These are phyloP conservation scores for Hippocampus abdominalis DNA, from an alignment of 2,113 vertebrate genomes.

Conservation along the genomic window DNA sequence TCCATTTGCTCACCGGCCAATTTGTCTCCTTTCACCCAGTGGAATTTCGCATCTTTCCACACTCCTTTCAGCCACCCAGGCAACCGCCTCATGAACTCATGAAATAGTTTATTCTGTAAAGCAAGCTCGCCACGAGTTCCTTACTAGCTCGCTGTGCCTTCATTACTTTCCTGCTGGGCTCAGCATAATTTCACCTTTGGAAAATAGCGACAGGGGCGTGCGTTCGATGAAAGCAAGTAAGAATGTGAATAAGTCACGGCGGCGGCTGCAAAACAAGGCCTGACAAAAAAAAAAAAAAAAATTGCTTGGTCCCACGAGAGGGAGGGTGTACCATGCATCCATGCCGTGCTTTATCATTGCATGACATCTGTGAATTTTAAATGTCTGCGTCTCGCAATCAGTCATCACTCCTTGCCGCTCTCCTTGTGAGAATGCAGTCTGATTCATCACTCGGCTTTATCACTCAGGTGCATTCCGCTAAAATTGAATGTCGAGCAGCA, in stretches of 20 bases:
- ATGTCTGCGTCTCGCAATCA: constrained; percentile 23
- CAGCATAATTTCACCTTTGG: constrained; percentile 42
- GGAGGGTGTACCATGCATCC: constrained; percentile 5
- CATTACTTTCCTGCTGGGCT: constrained; percentile 53
- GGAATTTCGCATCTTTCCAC: background rate
- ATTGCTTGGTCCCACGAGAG: constrained; percentile 21
- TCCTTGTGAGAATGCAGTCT: constrained; percentile 37
- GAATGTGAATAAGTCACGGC: constrained; percentile 43
- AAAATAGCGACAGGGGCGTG: constrained; percentile 17
- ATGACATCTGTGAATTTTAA: constrained; percentile 48
- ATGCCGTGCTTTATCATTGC: constrained; percentile 47
- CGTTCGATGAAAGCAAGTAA: constrained; percentile 44
- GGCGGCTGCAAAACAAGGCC: constrained; percentile 35
- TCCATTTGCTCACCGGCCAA: background rate
- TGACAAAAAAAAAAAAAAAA: constrained; percentile 38
- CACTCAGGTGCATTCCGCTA: constrained; percentile 47
- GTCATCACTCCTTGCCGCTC: constrained; percentile 35
- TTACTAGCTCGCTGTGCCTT: constrained; percentile 23
- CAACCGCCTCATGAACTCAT: background rate
- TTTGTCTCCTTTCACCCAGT: constrained; percentile 1
- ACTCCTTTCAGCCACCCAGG: background rate
- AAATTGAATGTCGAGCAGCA: constrained; percentile 46
- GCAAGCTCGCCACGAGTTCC: background rate
- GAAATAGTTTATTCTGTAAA: constrained; percentile 2
- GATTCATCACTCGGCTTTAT: constrained; percentile 59